These are phyloP conservation scores for Eristalinus sepulchralis DNA, from an alignment of 2,888 invertebrate species.

Conservation along the genomic window DNA sequence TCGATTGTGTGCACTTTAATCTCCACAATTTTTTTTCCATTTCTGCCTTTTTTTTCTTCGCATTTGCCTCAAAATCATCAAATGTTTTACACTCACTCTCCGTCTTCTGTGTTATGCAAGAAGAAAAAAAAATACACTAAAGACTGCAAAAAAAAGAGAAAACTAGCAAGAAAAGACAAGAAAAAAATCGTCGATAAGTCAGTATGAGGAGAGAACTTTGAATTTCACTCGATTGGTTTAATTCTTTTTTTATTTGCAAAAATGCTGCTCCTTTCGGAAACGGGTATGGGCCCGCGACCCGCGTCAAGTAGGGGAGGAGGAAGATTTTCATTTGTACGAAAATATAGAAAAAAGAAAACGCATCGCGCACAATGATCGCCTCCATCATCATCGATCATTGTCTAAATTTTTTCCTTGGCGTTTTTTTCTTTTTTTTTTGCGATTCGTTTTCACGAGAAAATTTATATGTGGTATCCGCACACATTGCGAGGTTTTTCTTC, in stretches of 20 bases:
- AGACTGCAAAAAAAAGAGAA: constrained; percentile 26
- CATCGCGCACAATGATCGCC: constrained; percentile 53
- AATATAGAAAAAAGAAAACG: constrained; percentile 45
- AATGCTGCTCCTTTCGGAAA: constrained; percentile 29
- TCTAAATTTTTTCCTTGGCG: constrained; percentile 29
- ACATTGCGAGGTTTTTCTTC: constrained; percentile 8
- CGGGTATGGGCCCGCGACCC: neutral
- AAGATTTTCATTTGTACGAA: constrained; percentile 30
- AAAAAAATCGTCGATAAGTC: constrained; percentile 48
- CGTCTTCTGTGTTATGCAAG: constrained; percentile 65
- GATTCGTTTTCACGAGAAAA: constrained; percentile 38
- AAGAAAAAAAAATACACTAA: constrained; percentile 31
- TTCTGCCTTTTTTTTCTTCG: constrained; percentile 14
- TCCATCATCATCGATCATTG: constrained; percentile 64
- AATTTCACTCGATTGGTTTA: constrained; percentile 54
- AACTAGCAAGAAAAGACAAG: constrained; percentile 18
- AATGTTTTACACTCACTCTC: constrained; percentile 2
- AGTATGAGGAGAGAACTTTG: constrained; percentile 37
- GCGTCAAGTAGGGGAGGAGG: neutral
- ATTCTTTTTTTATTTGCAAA: constrained; percentile 39
- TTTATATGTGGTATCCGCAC: constrained; percentile 9
- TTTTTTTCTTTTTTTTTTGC: constrained; percentile 10
- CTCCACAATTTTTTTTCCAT: neutral
- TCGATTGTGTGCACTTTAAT: constrained; percentile 20
- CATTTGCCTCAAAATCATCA: constrained; percentile 6